Base-by-base conservation (phyloP, 2,888 invertebrate genomes). In the Fissipunctia ypsillon region DNA sequence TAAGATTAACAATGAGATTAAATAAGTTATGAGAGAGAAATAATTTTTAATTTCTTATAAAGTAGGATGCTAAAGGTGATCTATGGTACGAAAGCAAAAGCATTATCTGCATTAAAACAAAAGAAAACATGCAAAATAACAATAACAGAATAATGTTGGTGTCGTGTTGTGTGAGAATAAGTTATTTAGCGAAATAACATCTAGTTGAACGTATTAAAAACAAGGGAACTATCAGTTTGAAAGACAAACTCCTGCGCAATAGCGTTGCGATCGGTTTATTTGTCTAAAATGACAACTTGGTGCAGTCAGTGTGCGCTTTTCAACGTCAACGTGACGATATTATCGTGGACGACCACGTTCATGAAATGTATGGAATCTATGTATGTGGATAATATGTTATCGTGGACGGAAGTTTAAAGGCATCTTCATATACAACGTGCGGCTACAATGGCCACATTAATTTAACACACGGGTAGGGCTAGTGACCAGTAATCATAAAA, bases 121-220 rank as follows among this genome's bases (percentile, higher is more conserved):
- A 83, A 75, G 43, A 83, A 83, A 87, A 91, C 88, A 90, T 93
- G 93, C 93, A 87, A 92, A 90, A 75, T 84, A 89, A 88, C 78
- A 72, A 76, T 78, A 89, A 87, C 48, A 86, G 80, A 80, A 73
- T 68, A 54, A 56, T 81, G 69, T 80, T 69, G 28, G 74, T 81
- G 78, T 78, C 41, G 45, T 81, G 79, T 81, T 6, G 16, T 64
- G 83, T 85, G 64, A 69, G 41, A 28, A 54, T 52, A 22, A 45
- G 9, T 35, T 43, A 3, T 48, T 4, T 48, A 63, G 63, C 22
- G 28, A 35, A 57, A 14, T 35, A n/a, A 52, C 52, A 6, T 56
- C 56, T n/a, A 64, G 9, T 5, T 35, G 56, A 56, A 56, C n/a
- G 16, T 31, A n/a, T n/a, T n/a, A n/a, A 22, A 63, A 28, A 54